Percentiles rank a stretch among this genome's conserved stretches.
These are phyloP conservation scores for Leucophenga maculata DNA, from an alignment of 2,888 invertebrate genomes.

Conservation along the genomic window DNA sequence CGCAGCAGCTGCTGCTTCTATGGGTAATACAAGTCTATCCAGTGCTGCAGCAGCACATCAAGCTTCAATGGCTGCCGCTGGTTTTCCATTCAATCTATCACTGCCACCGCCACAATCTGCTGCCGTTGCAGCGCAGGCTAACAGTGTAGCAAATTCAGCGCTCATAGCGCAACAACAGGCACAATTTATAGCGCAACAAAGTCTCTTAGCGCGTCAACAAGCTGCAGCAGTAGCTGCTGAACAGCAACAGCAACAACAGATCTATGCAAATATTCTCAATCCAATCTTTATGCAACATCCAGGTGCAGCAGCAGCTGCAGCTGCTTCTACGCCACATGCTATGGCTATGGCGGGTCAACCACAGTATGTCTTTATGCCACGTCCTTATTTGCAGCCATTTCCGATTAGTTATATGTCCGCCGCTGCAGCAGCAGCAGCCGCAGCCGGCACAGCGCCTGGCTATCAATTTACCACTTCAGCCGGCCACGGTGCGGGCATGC, in stretches of 20 bases:
- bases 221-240: constrained; percentile 75
- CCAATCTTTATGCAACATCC: constrained; percentile 60
- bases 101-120: constrained; percentile 64
- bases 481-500: constrained; percentile 46
- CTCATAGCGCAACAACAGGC: constrained; percentile 75
- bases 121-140: constrained; percentile 37
- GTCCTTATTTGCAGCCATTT: constrained; percentile 70
- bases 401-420: constrained; percentile 63
- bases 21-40: background rate
- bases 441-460: background rate
- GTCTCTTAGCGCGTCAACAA: constrained; percentile 78
- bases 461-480: constrained; percentile 27
- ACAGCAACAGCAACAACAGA: constrained; percentile 57
- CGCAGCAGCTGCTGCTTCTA: constrained; percentile 28
- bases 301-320: constrained; percentile 57
- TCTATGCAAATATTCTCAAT: constrained; percentile 61
- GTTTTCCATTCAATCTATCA: constrained; percentile 66
- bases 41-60: constrained; percentile 32
- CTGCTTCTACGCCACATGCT: constrained; percentile 46
- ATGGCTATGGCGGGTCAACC: constrained; percentile 62
- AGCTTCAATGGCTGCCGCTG: constrained; percentile 46
- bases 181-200: constrained; percentile 80
- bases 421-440: constrained; percentile 33
- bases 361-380: constrained; percentile 70
- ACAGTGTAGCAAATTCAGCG: constrained; percentile 65